Evolutionary conservation across 2,797 vertebrate genomes (phyloP).

Genomic region (Scolopax rusticola): DNA sequence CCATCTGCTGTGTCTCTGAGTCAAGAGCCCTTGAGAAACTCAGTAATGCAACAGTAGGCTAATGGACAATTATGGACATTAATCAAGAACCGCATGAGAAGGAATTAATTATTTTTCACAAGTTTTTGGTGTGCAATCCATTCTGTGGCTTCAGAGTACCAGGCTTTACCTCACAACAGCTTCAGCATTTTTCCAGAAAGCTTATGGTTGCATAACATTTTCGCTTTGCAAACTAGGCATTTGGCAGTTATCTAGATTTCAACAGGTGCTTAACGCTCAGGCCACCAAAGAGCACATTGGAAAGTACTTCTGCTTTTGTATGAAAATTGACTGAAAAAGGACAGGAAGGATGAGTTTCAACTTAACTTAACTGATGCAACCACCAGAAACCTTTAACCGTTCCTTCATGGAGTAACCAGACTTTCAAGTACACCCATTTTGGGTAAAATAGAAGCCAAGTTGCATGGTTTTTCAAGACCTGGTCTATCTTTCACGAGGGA

Average conservation of each 20-base stretch:
- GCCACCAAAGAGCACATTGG: background rate
- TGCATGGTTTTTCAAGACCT: background rate
- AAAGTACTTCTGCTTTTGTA: background rate
- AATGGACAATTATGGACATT: background rate
- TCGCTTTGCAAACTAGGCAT: background rate
- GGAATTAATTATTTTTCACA: background rate
- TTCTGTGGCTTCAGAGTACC: background rate
- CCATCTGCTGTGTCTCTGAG: conserved; percentile 53
- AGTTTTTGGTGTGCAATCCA: background rate
- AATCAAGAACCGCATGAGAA: conserved; percentile 1
- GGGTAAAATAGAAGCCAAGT: background rate
- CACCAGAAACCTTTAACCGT: background rate
- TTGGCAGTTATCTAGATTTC: background rate
- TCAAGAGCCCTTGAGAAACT: conserved; percentile 39
- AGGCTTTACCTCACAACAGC: background rate
- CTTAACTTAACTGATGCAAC: background rate
- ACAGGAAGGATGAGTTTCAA: background rate
- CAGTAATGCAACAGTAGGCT: background rate
- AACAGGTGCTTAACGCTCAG: background rate
- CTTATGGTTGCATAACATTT: background rate
- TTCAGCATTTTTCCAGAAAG: background rate
- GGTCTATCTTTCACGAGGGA: background rate
- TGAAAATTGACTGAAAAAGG: background rate
- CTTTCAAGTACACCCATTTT: background rate
- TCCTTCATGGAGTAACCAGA: background rate